Percentiles rank a stretch among this genome's conserved stretches.
phyloP scores from a whole-genome alignment of 2,888 invertebrate species.

The Drosophila crucigera region DNA sequence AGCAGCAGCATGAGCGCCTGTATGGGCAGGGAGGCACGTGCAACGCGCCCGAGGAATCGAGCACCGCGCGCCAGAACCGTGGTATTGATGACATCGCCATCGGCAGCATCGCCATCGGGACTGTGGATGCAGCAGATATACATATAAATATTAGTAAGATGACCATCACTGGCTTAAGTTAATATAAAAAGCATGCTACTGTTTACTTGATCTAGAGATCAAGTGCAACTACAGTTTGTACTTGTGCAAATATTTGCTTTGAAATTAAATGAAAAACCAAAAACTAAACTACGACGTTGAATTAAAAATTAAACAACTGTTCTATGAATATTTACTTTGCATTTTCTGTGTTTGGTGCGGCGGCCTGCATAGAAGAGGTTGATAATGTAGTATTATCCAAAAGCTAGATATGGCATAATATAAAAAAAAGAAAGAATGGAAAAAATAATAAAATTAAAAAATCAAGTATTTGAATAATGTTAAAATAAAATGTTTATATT shows the following conservation, averaged over 20 bases:
- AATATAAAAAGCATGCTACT: constrained; percentile 34
- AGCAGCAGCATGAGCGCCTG: constrained; percentile 97
- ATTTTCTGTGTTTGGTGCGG: constrained; percentile 87
- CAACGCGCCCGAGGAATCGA: constrained; percentile 94
- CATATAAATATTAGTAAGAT: constrained; percentile 17
- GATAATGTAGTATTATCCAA: constrained; percentile 86
- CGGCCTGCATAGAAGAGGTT: constrained; percentile 86
- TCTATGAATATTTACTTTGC: constrained; percentile 88
- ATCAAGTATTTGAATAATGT: constrained; percentile 50
- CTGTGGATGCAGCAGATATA: constrained; percentile 10
- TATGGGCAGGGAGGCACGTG: constrained; percentile 96
- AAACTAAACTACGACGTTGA: constrained; percentile 48
- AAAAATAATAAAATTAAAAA: constrained; percentile 72
- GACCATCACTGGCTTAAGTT: background rate
- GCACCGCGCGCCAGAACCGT: constrained; percentile 91
- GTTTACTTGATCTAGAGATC: constrained; percentile 6
- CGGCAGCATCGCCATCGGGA: constrained; percentile 82
- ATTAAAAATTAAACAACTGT: constrained; percentile 69
- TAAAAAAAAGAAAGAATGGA: constrained; percentile 79
- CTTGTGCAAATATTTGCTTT: constrained; percentile 43
- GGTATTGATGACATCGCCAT: constrained; percentile 87
- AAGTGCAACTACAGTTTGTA: constrained; percentile 36
- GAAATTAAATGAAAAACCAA: constrained; percentile 16
- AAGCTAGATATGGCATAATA: constrained; percentile 88
- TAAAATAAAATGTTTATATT: constrained; percentile 35